These are phyloP conservation scores for Andinoacara biseriatus DNA, from an alignment of 2,113 vertebrate species.

Conservation along the genomic window DNA sequence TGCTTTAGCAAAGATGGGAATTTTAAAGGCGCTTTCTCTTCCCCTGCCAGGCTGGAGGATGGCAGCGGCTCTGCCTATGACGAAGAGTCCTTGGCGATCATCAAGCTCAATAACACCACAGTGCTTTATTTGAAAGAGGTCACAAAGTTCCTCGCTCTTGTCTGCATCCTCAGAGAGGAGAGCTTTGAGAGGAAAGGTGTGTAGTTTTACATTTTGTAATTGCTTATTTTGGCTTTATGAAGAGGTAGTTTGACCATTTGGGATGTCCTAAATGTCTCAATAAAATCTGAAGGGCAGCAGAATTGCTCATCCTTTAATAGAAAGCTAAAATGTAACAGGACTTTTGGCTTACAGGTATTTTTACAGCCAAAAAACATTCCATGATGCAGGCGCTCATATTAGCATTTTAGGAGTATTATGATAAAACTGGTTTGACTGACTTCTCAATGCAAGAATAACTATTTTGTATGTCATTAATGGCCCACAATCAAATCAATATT, in stretches of 20 bases:
- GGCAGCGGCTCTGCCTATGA: slow-evolving; percentile 93
- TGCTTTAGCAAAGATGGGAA: neutral
- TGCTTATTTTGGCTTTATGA: neutral
- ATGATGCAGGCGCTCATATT: too few relatives aligned
- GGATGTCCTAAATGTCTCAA: neutral
- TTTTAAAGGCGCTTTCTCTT: neutral
- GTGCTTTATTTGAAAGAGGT: slow-evolving; percentile 98
- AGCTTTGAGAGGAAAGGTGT: slow-evolving; percentile 97
- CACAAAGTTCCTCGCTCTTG: slow-evolving; percentile 95
- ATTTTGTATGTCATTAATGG: too few relatives aligned
- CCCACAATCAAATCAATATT: too few relatives aligned
- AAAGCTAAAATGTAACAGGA: too few relatives aligned
- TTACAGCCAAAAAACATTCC: too few relatives aligned
- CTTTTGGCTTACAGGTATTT: too few relatives aligned
- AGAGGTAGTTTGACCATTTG: too few relatives aligned
- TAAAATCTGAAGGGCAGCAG: neutral
- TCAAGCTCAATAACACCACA: slow-evolving; percentile 97
- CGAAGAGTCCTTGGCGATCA: slow-evolving; percentile 96
- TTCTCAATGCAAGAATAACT: too few relatives aligned
- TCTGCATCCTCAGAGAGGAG: slow-evolving; percentile 98
- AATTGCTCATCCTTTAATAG: too few relatives aligned
- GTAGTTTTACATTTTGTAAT: neutral
- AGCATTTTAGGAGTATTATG: too few relatives aligned
- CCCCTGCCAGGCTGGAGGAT: slow-evolving; percentile 86
- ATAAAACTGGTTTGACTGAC: too few relatives aligned